Base-by-base conservation (phyloP, 2,888 invertebrate genomes). In the Pollenia labialis region DNA sequence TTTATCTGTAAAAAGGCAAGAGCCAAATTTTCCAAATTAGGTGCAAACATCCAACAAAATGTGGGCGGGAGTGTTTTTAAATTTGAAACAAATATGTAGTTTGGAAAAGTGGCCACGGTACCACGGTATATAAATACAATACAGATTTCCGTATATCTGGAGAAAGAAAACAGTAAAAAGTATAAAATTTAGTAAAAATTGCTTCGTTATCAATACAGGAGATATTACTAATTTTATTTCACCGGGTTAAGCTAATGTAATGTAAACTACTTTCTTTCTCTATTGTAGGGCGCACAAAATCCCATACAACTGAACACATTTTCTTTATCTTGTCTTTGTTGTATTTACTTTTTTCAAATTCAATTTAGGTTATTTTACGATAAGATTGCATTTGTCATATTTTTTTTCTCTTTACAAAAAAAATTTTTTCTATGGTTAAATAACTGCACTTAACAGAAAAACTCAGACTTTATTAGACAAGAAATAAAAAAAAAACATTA, bases 361-460 rank as follows among this genome's bases (percentile, higher is more conserved):
- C 50, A 23, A 48, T 77, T 68, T 69, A 50, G 12, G 16, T 69
- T 52, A 62, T 76, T 82, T 62, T 46, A 76, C 16, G 85, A 85
- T 81, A 85, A 85, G 85, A 81, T 81, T 81, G 66, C 69, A 81
- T 72, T 85, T 81, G 81, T 85, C 50, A 66, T 56, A 44, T 64
- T 4, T 42, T 79, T 72, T 72, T 40, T 9, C 40, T 52, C 23
- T 18, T 4, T 40, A 75, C 48, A 72, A 69, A 50, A 16, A 40
- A n/a, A 46, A 64, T 66, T 44, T 46, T 40, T 46, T 48, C 42
- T 54, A 54, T 75, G 50, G 8, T 54, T 42, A 71, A 83, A 50
- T 58, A 79, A 42, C 58, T 84, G 72, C n/a, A 68, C 16, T 52
- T 16, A 58, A 76, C n/a, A 54, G 50, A 69, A 50, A 71, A 79